Evolutionary conservation across 2,888 invertebrate genomes (phyloP).

Genomic region (Tetragonula carbonaria): DNA sequence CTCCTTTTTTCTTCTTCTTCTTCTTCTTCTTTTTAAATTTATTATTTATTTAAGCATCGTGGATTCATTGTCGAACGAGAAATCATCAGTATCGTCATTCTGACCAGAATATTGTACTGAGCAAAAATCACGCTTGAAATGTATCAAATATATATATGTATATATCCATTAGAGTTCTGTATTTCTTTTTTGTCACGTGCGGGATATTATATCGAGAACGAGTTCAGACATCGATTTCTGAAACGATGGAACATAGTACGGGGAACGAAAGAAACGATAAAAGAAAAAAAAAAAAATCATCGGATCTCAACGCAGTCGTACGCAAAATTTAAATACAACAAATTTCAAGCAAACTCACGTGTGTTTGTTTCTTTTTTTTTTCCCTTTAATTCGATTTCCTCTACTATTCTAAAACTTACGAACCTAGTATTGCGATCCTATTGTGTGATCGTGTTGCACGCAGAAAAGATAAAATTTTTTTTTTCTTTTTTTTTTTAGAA

Average conservation of each 20-base stretch:
- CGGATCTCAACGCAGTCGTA: conserved; percentile 54
- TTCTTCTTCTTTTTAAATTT: background rate
- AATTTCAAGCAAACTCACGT: conserved; percentile 77
- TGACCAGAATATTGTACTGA: conserved; percentile 25
- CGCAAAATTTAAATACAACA: conserved; percentile 59
- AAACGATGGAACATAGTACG: background rate
- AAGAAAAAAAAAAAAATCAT: background rate
- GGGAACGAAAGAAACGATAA: conserved; percentile 16
- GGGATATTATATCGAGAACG: too few species aligned
- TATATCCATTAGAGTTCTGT: conserved; percentile 35
- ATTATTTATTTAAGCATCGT: background rate
- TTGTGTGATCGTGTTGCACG: conserved; percentile 53
- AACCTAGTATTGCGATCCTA: conserved; percentile 80
- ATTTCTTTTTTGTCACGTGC: background rate
- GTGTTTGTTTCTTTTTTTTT: conserved; percentile 56
- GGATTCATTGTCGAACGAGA: conserved; percentile 15
- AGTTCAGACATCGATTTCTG: background rate
- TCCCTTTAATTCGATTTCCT: conserved; percentile 52
- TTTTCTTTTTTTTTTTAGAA: too few species aligned
- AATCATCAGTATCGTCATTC: conserved; percentile 43
- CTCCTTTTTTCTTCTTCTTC: background rate
- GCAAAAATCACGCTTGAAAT: conserved; percentile 53
- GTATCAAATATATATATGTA: conserved; percentile 59
- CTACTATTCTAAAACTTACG: conserved; percentile 71
- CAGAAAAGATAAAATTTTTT: background rate